Evolutionary conservation across 37 sponge, comb jelly and placozoan genomes (phyloP), one percentile per base, ranked within the genome.

Genomic region (Beroe ovata): DNA sequence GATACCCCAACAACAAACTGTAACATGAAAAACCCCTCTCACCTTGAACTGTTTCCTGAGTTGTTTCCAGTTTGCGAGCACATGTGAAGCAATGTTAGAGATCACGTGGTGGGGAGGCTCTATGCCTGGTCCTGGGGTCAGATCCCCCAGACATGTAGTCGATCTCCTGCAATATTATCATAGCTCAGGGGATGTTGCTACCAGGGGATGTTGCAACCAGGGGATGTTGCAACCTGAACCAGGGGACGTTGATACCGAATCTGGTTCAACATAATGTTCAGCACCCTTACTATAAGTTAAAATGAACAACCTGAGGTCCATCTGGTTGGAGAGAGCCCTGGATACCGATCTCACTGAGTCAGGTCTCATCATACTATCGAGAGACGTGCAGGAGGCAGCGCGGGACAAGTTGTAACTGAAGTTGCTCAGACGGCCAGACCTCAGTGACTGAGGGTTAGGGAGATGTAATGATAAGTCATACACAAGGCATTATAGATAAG

Each of bases 371-470:
- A 47, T 47, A 11, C 54, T 47, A 54, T 77, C 84, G 4, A 77
- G 84, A 3, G 38, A 36, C 36, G 84, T 77, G 28, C 84, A 77
- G 47, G 84, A 77, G 26, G 84, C 84, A n/a, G 84, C 84, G 18
- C 84, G 84, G 54, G 84, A 77, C 28, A 77, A 25, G 54, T 77
- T 77, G 84, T 77, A 77, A 25, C 84, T 77, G 38, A 42, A 77
- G 54, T 42, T 77, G 22, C 54, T 42, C 1, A 77, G 26, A n/a
- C 84, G 84, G 11, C 84, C 84, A 36, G 84, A 77, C 8, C 54
- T 11, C 36, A 77, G 84, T 1, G 84, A 77, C 84, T 77, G 54
- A 38, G 22, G 28, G 38, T 16, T n/a, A 42, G 29, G 21, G 8
- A 16, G 63, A 25, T 47, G 63, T 28, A 18, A 19, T 58, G 18